Evolutionary conservation across 2,797 vertebrate genomes (phyloP).

Genomic region (Cacajao melanocephalus): DNA sequence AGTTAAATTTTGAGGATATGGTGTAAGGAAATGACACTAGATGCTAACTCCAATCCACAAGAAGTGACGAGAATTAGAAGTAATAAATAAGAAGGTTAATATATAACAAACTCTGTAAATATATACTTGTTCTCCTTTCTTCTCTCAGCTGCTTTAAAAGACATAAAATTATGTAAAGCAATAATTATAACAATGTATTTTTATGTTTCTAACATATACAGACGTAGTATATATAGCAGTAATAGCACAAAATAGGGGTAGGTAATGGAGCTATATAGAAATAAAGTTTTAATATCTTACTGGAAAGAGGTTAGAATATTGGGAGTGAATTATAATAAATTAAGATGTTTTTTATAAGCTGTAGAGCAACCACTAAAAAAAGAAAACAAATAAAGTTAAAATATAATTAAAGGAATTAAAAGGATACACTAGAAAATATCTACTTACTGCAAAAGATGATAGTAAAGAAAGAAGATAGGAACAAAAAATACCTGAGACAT

Average conservation of each 20-base stretch:
- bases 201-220: background rate
- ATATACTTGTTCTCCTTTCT: background rate
- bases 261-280: background rate
- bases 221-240: background rate
- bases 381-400: background rate
- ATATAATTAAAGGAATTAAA: constrained; percentile 17
- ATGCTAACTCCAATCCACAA: background rate
- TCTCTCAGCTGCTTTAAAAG: background rate
- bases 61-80: background rate
- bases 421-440: background rate
- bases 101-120: background rate
- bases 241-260: background rate
- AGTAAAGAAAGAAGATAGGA: background rate
- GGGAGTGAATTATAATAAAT: background rate
- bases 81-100: background rate
- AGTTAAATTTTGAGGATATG: background rate
- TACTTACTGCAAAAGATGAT: background rate
- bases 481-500: background rate
- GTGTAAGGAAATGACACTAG: background rate
- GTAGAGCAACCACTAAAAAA: background rate
- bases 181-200: background rate
- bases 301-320: background rate
- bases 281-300: background rate
- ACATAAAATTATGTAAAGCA: background rate
- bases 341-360: background rate